Conservation (phyloP, 2,888 invertebrate species). For the Hofmannophila pseudospretella region DNA sequence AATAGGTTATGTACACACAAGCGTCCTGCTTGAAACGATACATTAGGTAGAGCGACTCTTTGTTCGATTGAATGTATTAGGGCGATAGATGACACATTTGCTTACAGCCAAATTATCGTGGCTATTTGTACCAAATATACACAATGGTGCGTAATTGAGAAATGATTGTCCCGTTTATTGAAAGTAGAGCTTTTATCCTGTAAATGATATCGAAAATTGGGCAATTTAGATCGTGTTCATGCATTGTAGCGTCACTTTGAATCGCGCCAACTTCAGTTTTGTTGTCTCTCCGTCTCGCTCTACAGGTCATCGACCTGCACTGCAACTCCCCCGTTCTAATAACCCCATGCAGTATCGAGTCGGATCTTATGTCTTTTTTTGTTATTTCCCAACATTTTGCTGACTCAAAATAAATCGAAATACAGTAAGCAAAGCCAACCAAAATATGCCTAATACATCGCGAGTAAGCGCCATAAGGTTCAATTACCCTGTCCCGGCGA, state of each 20-base stretch:
- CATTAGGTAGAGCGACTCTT: constrained; percentile 22
- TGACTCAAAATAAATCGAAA: background rate
- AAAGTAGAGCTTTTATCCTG: background rate
- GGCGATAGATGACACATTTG: constrained; percentile 14
- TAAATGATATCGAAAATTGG: constrained; percentile 2
- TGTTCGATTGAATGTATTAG: constrained; percentile 23
- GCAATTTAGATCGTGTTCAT: constrained; percentile 6
- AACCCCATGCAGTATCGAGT: constrained; percentile 38
- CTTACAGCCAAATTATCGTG: constrained; percentile 11
- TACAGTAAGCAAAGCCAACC: background rate
- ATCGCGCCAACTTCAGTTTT: constrained; percentile 69
- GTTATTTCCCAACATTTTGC: constrained; percentile 9
- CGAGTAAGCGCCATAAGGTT: constrained; percentile 43
- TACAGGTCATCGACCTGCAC: constrained; percentile 70
- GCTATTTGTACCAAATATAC: background rate
- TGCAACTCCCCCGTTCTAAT: constrained; percentile 67
- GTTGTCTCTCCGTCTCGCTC: constrained; percentile 72
- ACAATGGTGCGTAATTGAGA: background rate
- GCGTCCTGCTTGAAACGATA: constrained; percentile 43
- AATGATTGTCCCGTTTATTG: background rate
- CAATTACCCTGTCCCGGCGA: constrained; percentile 58
- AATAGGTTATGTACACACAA: constrained; percentile 53
- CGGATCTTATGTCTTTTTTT: constrained; percentile 18
- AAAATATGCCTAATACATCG: constrained; percentile 11
- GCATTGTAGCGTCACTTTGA: constrained; percentile 9